Evolutionary conservation across 1,140 invertebrate species (phyloP), one percentile per base, ranked within the genome.

Genomic region (Periplaneta americana): DNA sequence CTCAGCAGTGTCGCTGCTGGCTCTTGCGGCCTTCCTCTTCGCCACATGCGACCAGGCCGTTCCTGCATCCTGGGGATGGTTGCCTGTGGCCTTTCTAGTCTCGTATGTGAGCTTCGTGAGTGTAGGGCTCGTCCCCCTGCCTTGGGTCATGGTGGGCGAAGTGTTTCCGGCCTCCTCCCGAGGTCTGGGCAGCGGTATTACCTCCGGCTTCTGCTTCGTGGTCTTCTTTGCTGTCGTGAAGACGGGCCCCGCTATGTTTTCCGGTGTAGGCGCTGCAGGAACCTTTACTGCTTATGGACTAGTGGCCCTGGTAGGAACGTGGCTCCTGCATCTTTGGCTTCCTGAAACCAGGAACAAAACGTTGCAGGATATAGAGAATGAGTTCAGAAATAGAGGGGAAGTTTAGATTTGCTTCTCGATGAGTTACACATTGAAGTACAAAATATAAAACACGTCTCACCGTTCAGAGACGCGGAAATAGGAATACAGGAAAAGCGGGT

Each of bases 321-420:
- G 92, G 22, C 89, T 94, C 37, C 86, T 95, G 74, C 92, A 91
- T 80, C 89, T 93, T 35, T 91, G 92, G 80, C 86, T 97, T 32
- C 95, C 96, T 11, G 95, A 97, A 88, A 97, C 95, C 0, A 95
- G 93, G 87, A 94, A 94, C 15, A 94, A 92, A 84, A 93, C 91
- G 32, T 88, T 96, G 79, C 92, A 95, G 85, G 94, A 96, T 85
- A 95, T 96, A 81, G 92, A 93, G 85, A 89, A 90, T 8, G 22
- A 5, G 48, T 66, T n/a, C n/a, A 2, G 48, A n/a, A n/a, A n/a
- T n/a, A n/a, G n/a, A n/a, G n/a, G n/a, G n/a, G n/a, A n/a, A n/a
- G n/a, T n/a, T n/a, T n/a, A n/a, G n/a, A n/a, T n/a, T n/a, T n/a
- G n/a, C n/a, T n/a, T n/a, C n/a, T n/a, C n/a, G n/a, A n/a, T n/a